Conservation (phyloP, 2,797 vertebrate genomes). For the Anas flavirostris region DNA sequence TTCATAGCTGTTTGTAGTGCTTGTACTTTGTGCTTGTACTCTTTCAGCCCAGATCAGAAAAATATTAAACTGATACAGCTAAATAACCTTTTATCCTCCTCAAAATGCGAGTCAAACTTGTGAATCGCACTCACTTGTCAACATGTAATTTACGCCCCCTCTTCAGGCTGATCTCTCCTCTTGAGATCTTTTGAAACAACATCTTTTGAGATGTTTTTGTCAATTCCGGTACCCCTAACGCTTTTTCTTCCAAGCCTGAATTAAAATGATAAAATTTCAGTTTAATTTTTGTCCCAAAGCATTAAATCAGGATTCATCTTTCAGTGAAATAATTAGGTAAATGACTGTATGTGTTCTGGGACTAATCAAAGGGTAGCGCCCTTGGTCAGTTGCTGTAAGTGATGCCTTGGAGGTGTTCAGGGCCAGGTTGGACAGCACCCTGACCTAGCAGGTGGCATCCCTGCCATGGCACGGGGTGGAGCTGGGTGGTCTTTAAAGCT, state of each 20-base stretch:
- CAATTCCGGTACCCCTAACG: not conserved
- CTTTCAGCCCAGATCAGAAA: not conserved
- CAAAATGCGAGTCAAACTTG: not conserved
- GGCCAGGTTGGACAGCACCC: too few relatives aligned
- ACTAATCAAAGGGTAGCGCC: not conserved
- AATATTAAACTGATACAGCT: not conserved
- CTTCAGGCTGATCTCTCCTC: not conserved
- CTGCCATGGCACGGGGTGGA: too few relatives aligned
- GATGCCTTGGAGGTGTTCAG: too few relatives aligned
- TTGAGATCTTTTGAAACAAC: not conserved
- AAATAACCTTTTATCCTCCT: slow-evolving; percentile 18
- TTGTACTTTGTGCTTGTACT: not conserved
- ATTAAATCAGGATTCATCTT: not conserved
- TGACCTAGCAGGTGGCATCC: too few relatives aligned
- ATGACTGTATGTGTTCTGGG: not conserved
- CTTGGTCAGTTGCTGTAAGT: not conserved
- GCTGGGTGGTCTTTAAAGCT: too few relatives aligned
- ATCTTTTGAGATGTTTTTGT: not conserved
- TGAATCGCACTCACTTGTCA: slow-evolving; percentile 38
- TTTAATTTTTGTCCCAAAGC: not conserved
- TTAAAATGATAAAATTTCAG: not conserved
- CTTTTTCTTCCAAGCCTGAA: not conserved
- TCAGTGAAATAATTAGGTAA: not conserved
- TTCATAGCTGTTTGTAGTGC: not conserved
- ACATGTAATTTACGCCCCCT: not conserved